Evolutionary conservation across 2,113 vertebrate genomes (phyloP), one percentile per base, ranked within the genome.

Genomic region (Corythoichthys intestinalis): DNA sequence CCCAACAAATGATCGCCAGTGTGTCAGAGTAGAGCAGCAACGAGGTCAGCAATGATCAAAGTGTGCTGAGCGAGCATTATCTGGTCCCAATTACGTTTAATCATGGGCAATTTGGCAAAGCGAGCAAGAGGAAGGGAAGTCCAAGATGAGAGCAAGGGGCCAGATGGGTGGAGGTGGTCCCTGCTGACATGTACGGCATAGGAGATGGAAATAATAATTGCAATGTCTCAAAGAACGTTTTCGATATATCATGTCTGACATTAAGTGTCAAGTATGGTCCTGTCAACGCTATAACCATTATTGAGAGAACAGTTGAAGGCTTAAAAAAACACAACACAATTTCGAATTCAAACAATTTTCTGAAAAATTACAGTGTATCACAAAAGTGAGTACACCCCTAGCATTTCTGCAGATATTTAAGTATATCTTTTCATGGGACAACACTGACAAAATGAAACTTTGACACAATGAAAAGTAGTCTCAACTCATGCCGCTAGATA

Each of bases 11-110:
- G 66, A 75, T 77, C 80, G 73, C 77, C 78, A 75, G 82, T 74
- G 79, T 86, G 83, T 84, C 81, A 85, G 80, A 85, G 82, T 75
- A 78, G 82, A 86, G 74, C 57, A 15, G 53, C 65, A 86, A 82
- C 76, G 80, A 85, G 84, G 78, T 83, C 82, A 85, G 75, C 75
- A 85, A 78, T 85, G 87, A 89, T 90, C 88, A 87, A 89, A 91
- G 83, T 72, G 57, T 65, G 67, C 54, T 65, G 75, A 53, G 65
- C 49, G 72, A 65, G 65, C 47, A 70, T 76, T 90, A 89, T 91
- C 89, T 90, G 89, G 82, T 89, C 86, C 83, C 80, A 85, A 89
- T 90, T 89, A 90, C 80, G 70, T 78, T 87, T 81, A 88, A 85
- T 89, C 83, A 88, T 85, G 85, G 80, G 84, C 85, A 85, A 86